A percentile compares a stretch with the other conserved stretches of the same genome.
These are phyloP conservation scores for Scomberomorus guttatus DNA, from an alignment of 2,797 vertebrate species.

Conservation along the genomic window DNA sequence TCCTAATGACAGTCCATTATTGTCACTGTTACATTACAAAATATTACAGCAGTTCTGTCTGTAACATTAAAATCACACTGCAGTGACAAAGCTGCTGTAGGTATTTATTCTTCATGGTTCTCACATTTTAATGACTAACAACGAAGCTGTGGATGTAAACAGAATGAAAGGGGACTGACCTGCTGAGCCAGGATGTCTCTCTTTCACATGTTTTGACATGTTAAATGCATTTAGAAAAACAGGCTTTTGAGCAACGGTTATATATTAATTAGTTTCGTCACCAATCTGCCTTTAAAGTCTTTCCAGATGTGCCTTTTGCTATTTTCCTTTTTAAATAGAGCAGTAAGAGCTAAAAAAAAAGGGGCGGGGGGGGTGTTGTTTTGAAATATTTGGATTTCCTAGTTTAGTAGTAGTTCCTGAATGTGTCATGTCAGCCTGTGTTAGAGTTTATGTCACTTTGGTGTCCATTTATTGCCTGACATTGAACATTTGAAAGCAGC, in stretches of 20 bases:
- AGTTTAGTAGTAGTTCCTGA: background rate
- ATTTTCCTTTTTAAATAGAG: background rate
- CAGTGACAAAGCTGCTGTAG: background rate
- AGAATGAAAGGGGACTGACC: background rate
- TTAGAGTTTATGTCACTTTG: background rate
- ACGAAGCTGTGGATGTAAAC: background rate
- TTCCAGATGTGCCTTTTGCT: constrained; percentile 12
- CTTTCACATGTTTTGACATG: background rate
- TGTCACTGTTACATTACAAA: background rate
- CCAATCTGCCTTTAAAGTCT: constrained; percentile 6
- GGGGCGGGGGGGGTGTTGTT: background rate
- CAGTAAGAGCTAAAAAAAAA: background rate
- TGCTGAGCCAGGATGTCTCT: background rate
- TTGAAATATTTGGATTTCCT: background rate
- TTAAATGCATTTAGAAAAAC: background rate
- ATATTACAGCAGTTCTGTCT: background rate
- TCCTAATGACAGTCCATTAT: background rate
- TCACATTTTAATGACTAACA: constrained; percentile 8
- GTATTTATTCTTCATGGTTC: background rate
- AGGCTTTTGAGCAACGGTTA: background rate
- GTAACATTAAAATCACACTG: background rate
- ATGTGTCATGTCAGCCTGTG: background rate
- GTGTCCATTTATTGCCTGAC: background rate
- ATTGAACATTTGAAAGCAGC: background rate
- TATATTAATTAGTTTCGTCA: background rate